phyloP scores from a whole-genome alignment of 2,888 invertebrate genomes.

The Phymatocera aterrima region DNA sequence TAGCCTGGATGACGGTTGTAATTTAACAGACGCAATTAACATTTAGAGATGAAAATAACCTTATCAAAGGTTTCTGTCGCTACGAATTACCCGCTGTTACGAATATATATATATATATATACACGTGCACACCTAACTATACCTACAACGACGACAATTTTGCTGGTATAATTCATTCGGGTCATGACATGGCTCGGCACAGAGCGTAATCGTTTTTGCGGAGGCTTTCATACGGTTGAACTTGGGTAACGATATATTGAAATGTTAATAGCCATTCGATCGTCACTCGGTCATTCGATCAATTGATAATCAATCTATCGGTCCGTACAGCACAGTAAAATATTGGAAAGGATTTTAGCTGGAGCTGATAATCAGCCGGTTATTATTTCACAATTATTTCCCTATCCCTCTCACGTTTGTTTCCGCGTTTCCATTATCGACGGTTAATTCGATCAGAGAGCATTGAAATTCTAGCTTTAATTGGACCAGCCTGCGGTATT shows the following conservation, averaged over 20 bases:
- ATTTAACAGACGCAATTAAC: slow-evolving; percentile 27
- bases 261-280: not conserved
- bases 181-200: not conserved
- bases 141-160: slow-evolving; percentile 13
- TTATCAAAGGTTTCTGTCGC: slow-evolving; percentile 26
- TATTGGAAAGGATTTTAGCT: not conserved
- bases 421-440: not conserved
- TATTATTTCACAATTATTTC: slow-evolving; percentile 16
- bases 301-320: slow-evolving; percentile 1
- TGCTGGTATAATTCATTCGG: slow-evolving; percentile 18
- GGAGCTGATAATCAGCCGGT: slow-evolving; percentile 1
- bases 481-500: not conserved
- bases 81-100: slow-evolving; percentile 17
- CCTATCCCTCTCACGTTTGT: not conserved
- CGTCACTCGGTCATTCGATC: slow-evolving; percentile 8
- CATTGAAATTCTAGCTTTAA: slow-evolving; percentile 41
- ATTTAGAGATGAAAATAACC: slow-evolving; percentile 33
- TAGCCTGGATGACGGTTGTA: slow-evolving; percentile 33
- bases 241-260: not conserved
- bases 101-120: no score
- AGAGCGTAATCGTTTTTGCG: slow-evolving; percentile 10
- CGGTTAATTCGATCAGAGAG: slow-evolving; percentile 2
- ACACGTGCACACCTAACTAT: no score
- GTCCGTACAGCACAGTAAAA: not conserved
- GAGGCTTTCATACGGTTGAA: not conserved